Base-by-base conservation (phyloP, 2,888 invertebrate species). In the Quadriops clusia region DNA sequence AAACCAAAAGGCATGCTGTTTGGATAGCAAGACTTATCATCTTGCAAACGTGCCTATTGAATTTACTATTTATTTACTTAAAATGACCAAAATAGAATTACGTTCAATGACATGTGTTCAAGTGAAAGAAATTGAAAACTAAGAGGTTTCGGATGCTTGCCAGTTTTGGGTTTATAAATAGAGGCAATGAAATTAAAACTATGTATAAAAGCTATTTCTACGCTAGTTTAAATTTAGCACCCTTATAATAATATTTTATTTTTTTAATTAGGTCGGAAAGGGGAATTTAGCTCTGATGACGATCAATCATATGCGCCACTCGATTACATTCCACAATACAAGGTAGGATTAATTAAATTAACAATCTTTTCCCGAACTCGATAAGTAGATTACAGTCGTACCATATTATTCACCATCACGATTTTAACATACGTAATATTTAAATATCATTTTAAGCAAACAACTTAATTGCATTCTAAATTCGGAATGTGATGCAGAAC, bases 271-370 rank as follows among this genome's bases (percentile, higher is more conserved):
- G 47, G 43, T 37, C 41, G 43, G 17, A 38, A 46, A 16, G 48
- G 41, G 29, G 53, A 56, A 27, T 53, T 54, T 36, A 54, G 54
- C 34, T 56, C 55, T 23, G 56, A 56, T 30, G 56, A 56, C 35
- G 56, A 56, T 38, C 50, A 48, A 40, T 42, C 45, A 30, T 43
- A 41, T 38, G 29, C 38, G 31, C n/a, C n/a, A n/a, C 40, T 35
- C 31, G 45, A 48, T 32, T 54, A 55, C 50, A 54, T 53, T 51
- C 53, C 52, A 56, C 47, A 50, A 40, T 39, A 46, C 34, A 54
- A 55, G 51, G 55, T 53, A 44, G 15, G 32, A 17, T 20, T 21
- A 22, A 22, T 16, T 17, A 14, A 9, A 17, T 14, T 18, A 10
- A 10, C 11, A 22, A 18, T 23, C 16, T 17, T 28, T 22, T n/a